Conservation (phyloP, 2,888 invertebrate species). For the Bellardia bayeri region DNA sequence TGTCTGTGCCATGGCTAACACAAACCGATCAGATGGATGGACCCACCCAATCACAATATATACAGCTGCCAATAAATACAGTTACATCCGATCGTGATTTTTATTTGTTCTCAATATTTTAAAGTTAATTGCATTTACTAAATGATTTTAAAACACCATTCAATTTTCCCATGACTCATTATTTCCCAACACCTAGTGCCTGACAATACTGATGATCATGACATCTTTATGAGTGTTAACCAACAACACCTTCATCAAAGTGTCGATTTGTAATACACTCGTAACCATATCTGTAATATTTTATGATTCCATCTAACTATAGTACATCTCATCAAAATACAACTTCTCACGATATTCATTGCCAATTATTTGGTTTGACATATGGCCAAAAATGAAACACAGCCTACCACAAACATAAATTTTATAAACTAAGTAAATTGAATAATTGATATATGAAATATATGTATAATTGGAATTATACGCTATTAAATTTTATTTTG, state of each 20-base stretch:
- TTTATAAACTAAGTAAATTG: slow-evolving; percentile 7
- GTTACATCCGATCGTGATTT: too few species aligned
- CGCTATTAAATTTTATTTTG: slow-evolving; percentile 16
- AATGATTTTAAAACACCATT: too few species aligned
- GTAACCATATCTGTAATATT: neutral
- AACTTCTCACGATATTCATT: slow-evolving; percentile 54
- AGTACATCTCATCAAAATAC: slow-evolving; percentile 14
- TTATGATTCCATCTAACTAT: slow-evolving; percentile 17
- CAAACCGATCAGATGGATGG: too few species aligned
- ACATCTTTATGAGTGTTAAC: slow-evolving; percentile 54
- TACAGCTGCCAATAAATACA: too few species aligned
- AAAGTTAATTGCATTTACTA: too few species aligned
- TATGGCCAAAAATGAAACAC: slow-evolving; percentile 47
- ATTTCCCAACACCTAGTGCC: neutral
- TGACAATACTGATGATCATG: slow-evolving; percentile 38
- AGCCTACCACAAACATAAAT: slow-evolving; percentile 52
- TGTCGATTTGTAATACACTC: neutral
- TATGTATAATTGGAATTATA: slow-evolving; percentile 29
- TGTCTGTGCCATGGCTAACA: too few species aligned
- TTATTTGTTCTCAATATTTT: too few species aligned
- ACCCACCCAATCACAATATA: too few species aligned
- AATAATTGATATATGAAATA: neutral
- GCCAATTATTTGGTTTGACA: slow-evolving; percentile 37
- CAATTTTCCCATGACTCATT: neutral
- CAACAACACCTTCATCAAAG: slow-evolving; percentile 34